A percentile compares a stretch with the other conserved stretches of the same genome.
phyloP scores from a whole-genome alignment of 1,140 invertebrate species.

The Macrostomum lignano region DNA sequence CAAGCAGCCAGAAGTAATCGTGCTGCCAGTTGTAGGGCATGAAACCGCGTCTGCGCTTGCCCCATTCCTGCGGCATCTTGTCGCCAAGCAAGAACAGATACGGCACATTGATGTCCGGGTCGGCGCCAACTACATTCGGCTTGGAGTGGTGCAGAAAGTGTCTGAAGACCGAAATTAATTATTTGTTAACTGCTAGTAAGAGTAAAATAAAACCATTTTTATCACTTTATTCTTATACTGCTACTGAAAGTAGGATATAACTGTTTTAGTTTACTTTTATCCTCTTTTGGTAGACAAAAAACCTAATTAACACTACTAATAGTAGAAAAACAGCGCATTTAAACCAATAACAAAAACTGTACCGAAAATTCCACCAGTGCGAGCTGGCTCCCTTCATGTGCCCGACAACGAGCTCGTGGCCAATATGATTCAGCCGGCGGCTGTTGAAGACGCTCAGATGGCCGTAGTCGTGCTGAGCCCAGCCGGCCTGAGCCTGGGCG shows the following conservation, averaged over 20 bases:
- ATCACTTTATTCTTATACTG: too few species aligned
- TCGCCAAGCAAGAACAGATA: conserved; percentile 23
- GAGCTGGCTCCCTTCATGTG: conserved; percentile 23
- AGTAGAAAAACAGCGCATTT: too few species aligned
- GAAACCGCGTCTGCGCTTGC: conserved; percentile 7
- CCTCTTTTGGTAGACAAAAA: too few species aligned
- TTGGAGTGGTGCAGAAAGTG: too few species aligned
- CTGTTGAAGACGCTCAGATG: conserved; percentile 24
- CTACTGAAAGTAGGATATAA: too few species aligned
- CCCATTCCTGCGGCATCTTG: conserved; percentile 11
- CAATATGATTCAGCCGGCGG: conserved; percentile 14
- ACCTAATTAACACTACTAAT: too few species aligned
- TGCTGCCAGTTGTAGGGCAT: conserved; percentile 13
- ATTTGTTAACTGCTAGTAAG: too few species aligned
- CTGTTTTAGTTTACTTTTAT: too few species aligned
- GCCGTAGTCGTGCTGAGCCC: conserved; percentile 27
- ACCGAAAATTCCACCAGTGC: too few species aligned
- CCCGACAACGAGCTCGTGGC: conserved; percentile 20
- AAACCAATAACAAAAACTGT: too few species aligned
- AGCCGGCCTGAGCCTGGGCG: conserved; percentile 23
- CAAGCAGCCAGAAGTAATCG: conserved; percentile 10
- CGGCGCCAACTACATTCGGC: conserved; percentile 19
- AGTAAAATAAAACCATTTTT: too few species aligned
- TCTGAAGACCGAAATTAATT: too few species aligned
- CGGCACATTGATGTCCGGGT: conserved; percentile 26